These are phyloP conservation scores for Carapus acus DNA, from an alignment of 2,797 vertebrate genomes.

Conservation along the genomic window DNA sequence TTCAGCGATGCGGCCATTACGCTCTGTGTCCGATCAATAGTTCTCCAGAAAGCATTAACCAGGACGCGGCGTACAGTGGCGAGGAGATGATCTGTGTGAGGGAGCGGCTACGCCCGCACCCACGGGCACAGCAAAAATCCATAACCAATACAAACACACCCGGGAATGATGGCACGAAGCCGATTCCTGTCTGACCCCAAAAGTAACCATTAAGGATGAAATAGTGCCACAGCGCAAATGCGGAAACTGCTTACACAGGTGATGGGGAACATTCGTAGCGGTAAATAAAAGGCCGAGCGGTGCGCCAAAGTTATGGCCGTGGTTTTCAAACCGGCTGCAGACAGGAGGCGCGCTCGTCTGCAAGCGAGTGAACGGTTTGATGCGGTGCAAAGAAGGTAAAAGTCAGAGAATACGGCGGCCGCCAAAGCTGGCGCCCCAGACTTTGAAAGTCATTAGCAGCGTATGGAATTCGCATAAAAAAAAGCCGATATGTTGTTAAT, in stretches of 20 bases:
- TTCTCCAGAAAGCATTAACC: slow-evolving; percentile 50
- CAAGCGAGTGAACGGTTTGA: too few species aligned
- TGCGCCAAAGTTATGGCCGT: slow-evolving; percentile 36
- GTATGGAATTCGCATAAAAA: slow-evolving; percentile 27
- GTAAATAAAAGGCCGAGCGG: slow-evolving; percentile 51
- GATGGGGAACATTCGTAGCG: slow-evolving; percentile 36
- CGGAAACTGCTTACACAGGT: slow-evolving; percentile 37
- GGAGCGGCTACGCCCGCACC: slow-evolving; percentile 24
- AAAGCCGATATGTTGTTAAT: slow-evolving; percentile 34
- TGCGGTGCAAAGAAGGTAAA: slow-evolving; percentile 20
- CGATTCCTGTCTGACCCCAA: slow-evolving; percentile 37
- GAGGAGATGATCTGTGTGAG: slow-evolving; percentile 37
- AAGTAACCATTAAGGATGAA: slow-evolving; percentile 57
- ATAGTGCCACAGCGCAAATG: slow-evolving; percentile 30
- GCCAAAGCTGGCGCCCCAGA: slow-evolving; percentile 20
- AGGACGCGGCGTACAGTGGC: slow-evolving; percentile 19
- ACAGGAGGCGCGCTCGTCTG: slow-evolving; percentile 21
- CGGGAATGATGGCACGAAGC: slow-evolving; percentile 38
- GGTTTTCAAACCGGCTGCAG: slow-evolving; percentile 26
- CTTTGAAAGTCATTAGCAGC: slow-evolving; percentile 8
- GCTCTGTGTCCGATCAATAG: slow-evolving; percentile 47
- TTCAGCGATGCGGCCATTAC: slow-evolving; percentile 39
- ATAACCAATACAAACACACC: slow-evolving; percentile 47
- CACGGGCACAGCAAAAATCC: slow-evolving; percentile 24
- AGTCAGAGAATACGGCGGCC: slow-evolving; percentile 24